phyloP scores from a whole-genome alignment of 2,797 vertebrate species.

The Sus cebifrons region DNA sequence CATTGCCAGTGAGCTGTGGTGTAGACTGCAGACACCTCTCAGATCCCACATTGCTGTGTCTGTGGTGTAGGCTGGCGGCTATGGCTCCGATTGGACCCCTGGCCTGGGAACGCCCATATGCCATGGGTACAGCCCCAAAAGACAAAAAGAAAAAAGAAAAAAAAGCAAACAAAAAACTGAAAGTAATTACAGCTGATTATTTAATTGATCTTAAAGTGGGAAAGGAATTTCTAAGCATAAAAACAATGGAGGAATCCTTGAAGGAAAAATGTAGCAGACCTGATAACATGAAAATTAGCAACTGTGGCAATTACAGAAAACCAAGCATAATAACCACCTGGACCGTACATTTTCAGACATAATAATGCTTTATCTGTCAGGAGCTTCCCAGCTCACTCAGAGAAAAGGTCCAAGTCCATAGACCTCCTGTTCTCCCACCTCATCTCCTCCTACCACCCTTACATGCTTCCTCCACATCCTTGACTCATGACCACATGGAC shows the following conservation, averaged over 20 bases:
- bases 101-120: too few species aligned
- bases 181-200: neutral
- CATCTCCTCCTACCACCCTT: neutral
- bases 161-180: neutral
- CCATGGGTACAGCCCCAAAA: too few species aligned
- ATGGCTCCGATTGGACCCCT: too few species aligned
- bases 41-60: too few species aligned
- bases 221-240: slow-evolving; percentile 22
- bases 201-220: neutral
- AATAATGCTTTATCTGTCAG: neutral
- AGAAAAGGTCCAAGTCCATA: neutral
- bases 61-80: too few species aligned
- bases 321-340: neutral
- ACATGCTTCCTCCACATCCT: neutral
- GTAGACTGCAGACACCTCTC: too few species aligned
- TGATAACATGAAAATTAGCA: neutral
- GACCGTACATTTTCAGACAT: neutral
- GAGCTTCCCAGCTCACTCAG: neutral
- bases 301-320: slow-evolving; percentile 1
- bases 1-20: too few species aligned
- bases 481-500: neutral
- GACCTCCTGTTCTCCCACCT: neutral
- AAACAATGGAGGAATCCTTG: neutral
- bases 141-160: too few species aligned
- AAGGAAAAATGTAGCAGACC: neutral